Base-by-base conservation (phyloP, 1,140 invertebrate genomes). In the Drosophila eugracilis region DNA sequence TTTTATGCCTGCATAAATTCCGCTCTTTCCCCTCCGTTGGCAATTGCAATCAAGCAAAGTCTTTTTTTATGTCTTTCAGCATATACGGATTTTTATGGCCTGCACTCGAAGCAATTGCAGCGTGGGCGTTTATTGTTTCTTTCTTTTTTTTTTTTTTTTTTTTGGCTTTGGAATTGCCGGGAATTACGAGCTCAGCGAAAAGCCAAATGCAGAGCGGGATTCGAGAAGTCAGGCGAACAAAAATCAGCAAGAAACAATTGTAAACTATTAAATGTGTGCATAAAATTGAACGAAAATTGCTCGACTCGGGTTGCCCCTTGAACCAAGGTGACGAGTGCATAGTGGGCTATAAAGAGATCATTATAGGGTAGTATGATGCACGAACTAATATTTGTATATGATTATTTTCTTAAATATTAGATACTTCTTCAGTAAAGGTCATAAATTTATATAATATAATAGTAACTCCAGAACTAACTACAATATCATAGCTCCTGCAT, bases 251-350 rank as follows among this genome's bases (percentile, higher is more conserved):
- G 36, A 53, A 74, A 73, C 62, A 77, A 71, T 72, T 86, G 73
- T 69, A 66, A 86, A 49, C 77, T 67, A 86, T 77, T 86, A 75
- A 65, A 59, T 60, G 52, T 65, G 58, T 49, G 36, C 45, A 60
- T 60, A 72, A 81, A 73, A 73, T 72, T 72, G 58, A 73, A 62
- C 67, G 24, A 53, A 60, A 84, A 84, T 84, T 84, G 49, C 60
- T 47, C 19, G 57, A 65, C 32, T 58, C 63, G 26, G 44, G 57
- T 42, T 79, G 80, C 81, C 73, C 73, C 78, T 55, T 86, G 73
- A 85, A 80, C 81, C 62, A 50, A 71, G 60, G 39, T 57, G 76
- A 59, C 57, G 67, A 26, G 28, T 21, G 15, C 19, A 59, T 44
- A 53, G 52, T 69, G 78, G 55, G 41, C 12, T 50, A 1, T 26